Evolutionary conservation across 2,888 invertebrate genomes (phyloP).

Genomic region (Xanthia icteritia): DNA sequence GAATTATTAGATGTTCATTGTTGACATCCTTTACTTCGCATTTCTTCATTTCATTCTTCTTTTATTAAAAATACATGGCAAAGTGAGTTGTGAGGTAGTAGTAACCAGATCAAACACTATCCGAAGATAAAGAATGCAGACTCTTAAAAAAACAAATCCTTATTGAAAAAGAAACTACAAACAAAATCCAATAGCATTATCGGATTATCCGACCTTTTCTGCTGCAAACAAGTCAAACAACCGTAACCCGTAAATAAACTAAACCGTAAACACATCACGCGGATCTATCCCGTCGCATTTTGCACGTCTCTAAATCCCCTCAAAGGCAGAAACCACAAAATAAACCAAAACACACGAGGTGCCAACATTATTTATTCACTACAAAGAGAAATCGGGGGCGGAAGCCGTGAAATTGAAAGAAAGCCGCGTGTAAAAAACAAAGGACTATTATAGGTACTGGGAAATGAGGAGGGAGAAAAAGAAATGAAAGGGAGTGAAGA

Average conservation of each 20-base stretch:
- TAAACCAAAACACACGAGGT: slow-evolving; percentile 82
- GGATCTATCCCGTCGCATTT: slow-evolving; percentile 62
- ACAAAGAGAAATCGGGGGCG: slow-evolving; percentile 79
- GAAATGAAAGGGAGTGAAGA: slow-evolving; percentile 39
- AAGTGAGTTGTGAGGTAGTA: background rate
- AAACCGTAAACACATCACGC: slow-evolving; percentile 55
- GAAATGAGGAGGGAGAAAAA: slow-evolving; percentile 48
- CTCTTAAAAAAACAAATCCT: background rate
- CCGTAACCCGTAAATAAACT: slow-evolving; percentile 59
- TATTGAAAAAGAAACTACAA: slow-evolving; percentile 11
- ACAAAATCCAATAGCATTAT: slow-evolving; percentile 37
- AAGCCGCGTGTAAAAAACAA: slow-evolving; percentile 76
- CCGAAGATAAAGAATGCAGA: background rate
- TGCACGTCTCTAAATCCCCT: slow-evolving; percentile 72
- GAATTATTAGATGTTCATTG: background rate
- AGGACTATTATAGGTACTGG: slow-evolving; percentile 52
- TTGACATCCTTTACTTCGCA: background rate
- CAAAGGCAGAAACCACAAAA: slow-evolving; percentile 75
- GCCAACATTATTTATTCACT: slow-evolving; percentile 87
- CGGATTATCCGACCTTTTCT: slow-evolving; percentile 55
- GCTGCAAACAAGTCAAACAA: slow-evolving; percentile 47
- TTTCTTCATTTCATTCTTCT: background rate
- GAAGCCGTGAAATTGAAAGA: slow-evolving; percentile 87
- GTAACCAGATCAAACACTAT: slow-evolving; percentile 17
- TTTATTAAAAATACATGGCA: background rate